Conservation (phyloP, 2,797 vertebrate species). For the Enteromius treurensis region DNA sequence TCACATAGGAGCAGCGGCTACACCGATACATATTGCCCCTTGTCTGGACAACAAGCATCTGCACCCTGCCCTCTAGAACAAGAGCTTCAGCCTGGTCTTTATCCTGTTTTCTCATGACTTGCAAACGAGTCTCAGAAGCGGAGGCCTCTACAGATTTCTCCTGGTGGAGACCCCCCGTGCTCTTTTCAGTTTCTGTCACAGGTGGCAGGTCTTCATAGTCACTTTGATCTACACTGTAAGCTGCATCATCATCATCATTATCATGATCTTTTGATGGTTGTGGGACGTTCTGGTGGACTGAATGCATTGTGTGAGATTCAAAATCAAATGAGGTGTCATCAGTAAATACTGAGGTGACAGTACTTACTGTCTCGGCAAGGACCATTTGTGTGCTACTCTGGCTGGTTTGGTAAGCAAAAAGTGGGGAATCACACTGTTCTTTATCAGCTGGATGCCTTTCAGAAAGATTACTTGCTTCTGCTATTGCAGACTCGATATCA, state of each 20-base stretch:
- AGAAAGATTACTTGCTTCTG: slow-evolving; percentile 44
- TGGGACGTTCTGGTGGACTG: slow-evolving; percentile 39
- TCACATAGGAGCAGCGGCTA: slow-evolving; percentile 83
- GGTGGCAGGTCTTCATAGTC: slow-evolving; percentile 53
- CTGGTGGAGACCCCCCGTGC: slow-evolving; percentile 14
- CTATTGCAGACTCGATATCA: slow-evolving; percentile 56
- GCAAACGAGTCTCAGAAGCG: slow-evolving; percentile 72
- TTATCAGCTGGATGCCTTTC: slow-evolving; percentile 51
- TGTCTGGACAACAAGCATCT: slow-evolving; percentile 89
- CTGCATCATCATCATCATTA: slow-evolving; percentile 40
- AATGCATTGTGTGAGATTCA: slow-evolving; percentile 16
- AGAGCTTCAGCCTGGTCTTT: slow-evolving; percentile 88
- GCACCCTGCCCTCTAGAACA: slow-evolving; percentile 90
- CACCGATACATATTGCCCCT: slow-evolving; percentile 79
- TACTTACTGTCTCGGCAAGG: slow-evolving; percentile 7
- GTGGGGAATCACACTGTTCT: slow-evolving; percentile 71
- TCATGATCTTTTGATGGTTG: slow-evolving; percentile 58
- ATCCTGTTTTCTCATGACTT: slow-evolving; percentile 86
- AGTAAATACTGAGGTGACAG: slow-evolving; percentile 7
- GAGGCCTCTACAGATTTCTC: slow-evolving; percentile 36
- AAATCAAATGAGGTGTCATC: slow-evolving; percentile 45
- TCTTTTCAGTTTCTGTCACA: slow-evolving; percentile 13
- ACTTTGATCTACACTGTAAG: slow-evolving; percentile 60
- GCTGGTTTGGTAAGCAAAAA: slow-evolving; percentile 69
- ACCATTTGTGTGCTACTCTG: slow-evolving; percentile 58